Evolutionary conservation across 2,113 vertebrate genomes (phyloP), one percentile per base, ranked within the genome.

Genomic region (Eurystomus gularis): DNA sequence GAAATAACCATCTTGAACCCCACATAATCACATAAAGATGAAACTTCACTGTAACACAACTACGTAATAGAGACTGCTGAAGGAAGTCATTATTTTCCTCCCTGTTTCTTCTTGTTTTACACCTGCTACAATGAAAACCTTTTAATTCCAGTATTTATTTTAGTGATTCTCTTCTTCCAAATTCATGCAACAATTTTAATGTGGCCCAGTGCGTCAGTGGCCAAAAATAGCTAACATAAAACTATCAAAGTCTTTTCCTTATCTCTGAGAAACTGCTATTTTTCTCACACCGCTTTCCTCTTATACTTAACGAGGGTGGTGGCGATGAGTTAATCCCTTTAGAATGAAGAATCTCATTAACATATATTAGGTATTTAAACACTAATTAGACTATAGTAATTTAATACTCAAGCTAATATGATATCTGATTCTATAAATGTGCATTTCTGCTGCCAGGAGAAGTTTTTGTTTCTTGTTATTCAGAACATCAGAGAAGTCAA

Each of bases 311-410:
- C 44, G 25, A 46, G 17, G 11, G 6, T 28, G 35, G 21, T 61
- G 28, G 28, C 70, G 40, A 69, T 10, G 25, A 95, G 37, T 57
- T 78, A 88, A 73, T 81, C 79, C 58, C 82, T 49, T 70, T 55
- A 42, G 76, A 80, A 90, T 44, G 19, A 96, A 90, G 37, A 90
- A 73, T 51, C 20, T 79, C 94, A 94, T 96, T 86, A 92, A 91
- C 40, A 91, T 44, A 39, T 81, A 55, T 55, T 64, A 81, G 26
- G 51, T 57, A 6, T 42, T 86, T 78, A 86, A 82, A 86, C 29
- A 91, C 69, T 95, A 92, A 75, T 84, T 89, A 91, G 19, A 48
- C 42, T 48, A 68, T 3, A 81, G 44, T 40, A 75, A 88, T 86
- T 94, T 92, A 84, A 84, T 55, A 88, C 21, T 77, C 51, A 71